phyloP scores from a whole-genome alignment of 2,113 vertebrate species.

The Mohoua ochrocephala region DNA sequence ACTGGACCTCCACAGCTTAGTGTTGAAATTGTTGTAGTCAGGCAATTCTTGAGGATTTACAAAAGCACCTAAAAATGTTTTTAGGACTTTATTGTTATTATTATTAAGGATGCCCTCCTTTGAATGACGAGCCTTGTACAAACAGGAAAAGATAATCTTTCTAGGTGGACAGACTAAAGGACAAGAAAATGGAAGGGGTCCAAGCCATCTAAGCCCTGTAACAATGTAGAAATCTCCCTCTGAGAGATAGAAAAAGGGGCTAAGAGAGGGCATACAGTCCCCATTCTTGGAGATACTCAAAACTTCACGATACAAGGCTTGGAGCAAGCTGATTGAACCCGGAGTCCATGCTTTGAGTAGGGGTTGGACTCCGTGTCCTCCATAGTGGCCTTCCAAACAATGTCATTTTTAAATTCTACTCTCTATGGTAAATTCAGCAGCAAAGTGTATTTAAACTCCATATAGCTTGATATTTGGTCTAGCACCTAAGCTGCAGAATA shows the following conservation, averaged over 20 bases:
- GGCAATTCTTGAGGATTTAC: not conserved
- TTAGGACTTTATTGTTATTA: not conserved
- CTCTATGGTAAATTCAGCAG: not conserved
- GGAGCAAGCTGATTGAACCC: not conserved
- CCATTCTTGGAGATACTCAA: not conserved
- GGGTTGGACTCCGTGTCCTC: not conserved
- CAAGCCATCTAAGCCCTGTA: not conserved
- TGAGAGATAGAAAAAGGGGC: not conserved
- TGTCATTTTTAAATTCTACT: not conserved
- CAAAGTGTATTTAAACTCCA: not conserved
- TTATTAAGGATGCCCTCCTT: not conserved
- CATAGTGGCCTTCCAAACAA: not conserved
- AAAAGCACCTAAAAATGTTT: not conserved
- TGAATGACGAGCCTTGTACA: not conserved
- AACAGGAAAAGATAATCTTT: not conserved
- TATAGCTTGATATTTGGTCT: not conserved
- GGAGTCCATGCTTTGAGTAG: not conserved
- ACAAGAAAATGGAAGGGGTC: not conserved
- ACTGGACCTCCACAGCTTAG: not conserved
- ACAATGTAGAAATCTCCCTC: not conserved
- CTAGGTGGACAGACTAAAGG: not conserved
- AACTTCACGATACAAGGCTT: not conserved
- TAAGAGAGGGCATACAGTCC: not conserved
- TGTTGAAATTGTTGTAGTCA: not conserved
- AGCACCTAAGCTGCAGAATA: not conserved